phyloP scores from a whole-genome alignment of 1,140 invertebrate genomes.

The Polyergus mexicanus region DNA sequence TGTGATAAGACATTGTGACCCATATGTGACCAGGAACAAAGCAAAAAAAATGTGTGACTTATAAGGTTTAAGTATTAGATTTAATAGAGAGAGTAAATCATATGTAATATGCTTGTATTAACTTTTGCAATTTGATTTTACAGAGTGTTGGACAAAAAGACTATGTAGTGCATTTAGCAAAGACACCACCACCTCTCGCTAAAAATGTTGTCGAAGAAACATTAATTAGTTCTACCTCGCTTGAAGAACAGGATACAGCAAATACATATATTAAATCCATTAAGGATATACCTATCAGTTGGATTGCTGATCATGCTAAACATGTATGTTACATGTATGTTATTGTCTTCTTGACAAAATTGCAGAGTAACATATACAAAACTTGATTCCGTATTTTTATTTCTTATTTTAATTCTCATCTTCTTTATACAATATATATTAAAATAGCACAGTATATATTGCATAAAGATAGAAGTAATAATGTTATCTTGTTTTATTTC shows the following conservation, averaged over 20 bases:
- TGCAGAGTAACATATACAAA: not conserved
- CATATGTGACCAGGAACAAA: no score
- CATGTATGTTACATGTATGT: conserved; percentile 83
- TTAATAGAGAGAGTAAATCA: conserved; percentile 9
- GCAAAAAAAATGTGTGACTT: no score
- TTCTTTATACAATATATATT: not conserved
- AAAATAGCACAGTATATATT: not conserved
- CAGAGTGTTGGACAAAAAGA: conserved; percentile 89
- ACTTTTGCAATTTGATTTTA: conserved; percentile 73
- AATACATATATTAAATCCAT: conserved; percentile 82
- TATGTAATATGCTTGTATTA: not conserved
- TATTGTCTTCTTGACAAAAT: not conserved
- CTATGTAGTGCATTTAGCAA: conserved; percentile 91
- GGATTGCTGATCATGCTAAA: conserved; percentile 90
- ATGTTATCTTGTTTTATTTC: conserved; percentile 39
- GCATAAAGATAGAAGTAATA: not conserved
- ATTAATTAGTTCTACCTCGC: conserved; percentile 69
- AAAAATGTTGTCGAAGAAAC: conserved; percentile 84
- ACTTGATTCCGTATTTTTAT: conserved; percentile 39
- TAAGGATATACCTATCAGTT: conserved; percentile 87
- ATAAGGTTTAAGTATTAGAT: not conserved
- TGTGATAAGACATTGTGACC: no score
- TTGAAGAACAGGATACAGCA: conserved; percentile 66
- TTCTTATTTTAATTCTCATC: not conserved
- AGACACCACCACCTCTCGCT: conserved; percentile 89